phyloP scores from a whole-genome alignment of 2,113 vertebrate genomes.

The Sebastes schlegelii region DNA sequence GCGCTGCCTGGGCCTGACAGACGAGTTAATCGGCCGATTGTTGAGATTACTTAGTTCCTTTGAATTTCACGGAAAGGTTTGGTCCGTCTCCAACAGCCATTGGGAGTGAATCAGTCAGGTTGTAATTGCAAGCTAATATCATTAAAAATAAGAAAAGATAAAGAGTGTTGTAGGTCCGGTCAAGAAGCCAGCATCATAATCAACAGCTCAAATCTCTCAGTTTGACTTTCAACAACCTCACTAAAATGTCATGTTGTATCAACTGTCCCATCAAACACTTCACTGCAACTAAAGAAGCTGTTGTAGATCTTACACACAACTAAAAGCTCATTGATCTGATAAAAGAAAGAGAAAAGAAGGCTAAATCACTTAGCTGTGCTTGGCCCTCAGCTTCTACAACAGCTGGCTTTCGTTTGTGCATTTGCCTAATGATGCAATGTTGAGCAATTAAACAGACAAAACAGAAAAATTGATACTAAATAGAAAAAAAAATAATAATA shows the following conservation, averaged over 20 bases:
- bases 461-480: not conserved
- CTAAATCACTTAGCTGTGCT: not conserved
- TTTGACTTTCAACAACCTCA: not conserved
- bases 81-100: not conserved
- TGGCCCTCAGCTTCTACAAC: not conserved
- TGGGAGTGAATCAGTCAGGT: rapidly evolving
- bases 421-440: not conserved
- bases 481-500: not conserved
- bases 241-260: not conserved
- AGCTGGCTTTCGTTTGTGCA: not conserved
- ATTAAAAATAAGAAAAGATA: not conserved
- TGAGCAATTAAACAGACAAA: not conserved
- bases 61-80: not conserved
- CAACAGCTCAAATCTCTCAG: not conserved
- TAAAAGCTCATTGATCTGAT: not conserved
- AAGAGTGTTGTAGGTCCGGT: not conserved
- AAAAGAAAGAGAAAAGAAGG: not conserved
- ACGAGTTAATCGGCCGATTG: not conserved
- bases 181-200: not conserved
- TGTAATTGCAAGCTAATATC: not conserved
- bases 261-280: not conserved
- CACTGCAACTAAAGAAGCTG: not conserved
- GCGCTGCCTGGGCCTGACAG: not conserved
- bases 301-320: not conserved
- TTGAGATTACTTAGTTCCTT: not conserved